Evolutionary conservation across 2,888 invertebrate genomes (phyloP).

Genomic region (Agriopis marginaria): DNA sequence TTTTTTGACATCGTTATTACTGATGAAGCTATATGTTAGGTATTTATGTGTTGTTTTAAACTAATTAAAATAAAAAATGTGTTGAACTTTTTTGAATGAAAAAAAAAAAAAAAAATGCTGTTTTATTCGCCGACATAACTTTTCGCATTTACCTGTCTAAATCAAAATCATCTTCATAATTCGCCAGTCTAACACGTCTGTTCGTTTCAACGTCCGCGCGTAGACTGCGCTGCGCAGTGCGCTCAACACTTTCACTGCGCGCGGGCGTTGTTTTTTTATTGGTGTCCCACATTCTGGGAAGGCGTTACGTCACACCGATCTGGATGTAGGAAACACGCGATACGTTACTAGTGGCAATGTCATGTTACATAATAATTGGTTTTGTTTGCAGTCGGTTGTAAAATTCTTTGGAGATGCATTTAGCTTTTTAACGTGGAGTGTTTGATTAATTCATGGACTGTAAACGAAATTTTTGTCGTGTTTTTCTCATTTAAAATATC

Average conservation of each 20-base stretch:
- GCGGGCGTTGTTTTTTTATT: conserved; percentile 68
- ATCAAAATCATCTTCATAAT: not conserved
- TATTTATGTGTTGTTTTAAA: no score
- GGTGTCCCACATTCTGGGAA: conserved; percentile 78
- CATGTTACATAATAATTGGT: conserved; percentile 51
- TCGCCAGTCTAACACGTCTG: conserved; percentile 47
- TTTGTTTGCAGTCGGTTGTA: conserved; percentile 10
- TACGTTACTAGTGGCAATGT: conserved; percentile 63
- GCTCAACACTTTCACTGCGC: conserved; percentile 72
- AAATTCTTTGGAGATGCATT: conserved; percentile 5
- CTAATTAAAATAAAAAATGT: no score
- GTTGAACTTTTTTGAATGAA: no score
- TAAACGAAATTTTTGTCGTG: no score
- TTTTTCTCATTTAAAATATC: no score
- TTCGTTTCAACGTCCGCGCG: conserved; percentile 50
- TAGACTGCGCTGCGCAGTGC: no score
- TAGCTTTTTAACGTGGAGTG: not conserved
- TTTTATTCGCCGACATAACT: no score
- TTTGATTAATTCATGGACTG: no score
- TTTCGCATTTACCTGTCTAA: no score
- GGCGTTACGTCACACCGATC: conserved; percentile 74
- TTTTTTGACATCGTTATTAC: no score
- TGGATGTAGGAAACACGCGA: conserved; percentile 63
- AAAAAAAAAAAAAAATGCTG: no score
- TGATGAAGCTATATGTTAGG: no score